Evolutionary conservation across 2,888 invertebrate genomes (phyloP).

Genomic region (Xylophagus ater): DNA sequence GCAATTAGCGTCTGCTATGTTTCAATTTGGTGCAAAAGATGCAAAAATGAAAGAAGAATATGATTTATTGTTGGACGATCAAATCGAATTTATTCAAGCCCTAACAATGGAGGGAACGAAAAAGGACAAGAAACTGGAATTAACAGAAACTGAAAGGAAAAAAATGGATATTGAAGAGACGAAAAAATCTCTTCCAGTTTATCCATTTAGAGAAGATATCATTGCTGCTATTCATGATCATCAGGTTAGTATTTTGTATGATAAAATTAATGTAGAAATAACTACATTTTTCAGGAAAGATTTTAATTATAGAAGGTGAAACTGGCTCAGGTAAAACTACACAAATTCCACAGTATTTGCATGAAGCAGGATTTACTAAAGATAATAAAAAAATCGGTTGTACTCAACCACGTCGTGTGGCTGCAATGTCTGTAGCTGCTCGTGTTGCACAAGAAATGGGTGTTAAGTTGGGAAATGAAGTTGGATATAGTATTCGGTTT

Average conservation of each 20-base stretch:
- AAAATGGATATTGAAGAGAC: constrained; percentile 82
- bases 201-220: constrained; percentile 77
- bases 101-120: constrained; percentile 65
- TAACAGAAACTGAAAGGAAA: constrained; percentile 59
- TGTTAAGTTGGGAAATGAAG: constrained; percentile 89
- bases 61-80: constrained; percentile 87
- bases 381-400: constrained; percentile 88
- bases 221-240: constrained; percentile 83
- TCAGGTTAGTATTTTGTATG: constrained; percentile 43
- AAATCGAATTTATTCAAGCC: constrained; percentile 95
- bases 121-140: constrained; percentile 47
- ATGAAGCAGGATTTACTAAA: constrained; percentile 82
- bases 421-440: constrained; percentile 99
- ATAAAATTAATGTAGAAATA: background rate
- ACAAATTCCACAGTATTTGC: constrained; percentile 94
- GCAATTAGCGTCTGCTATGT: constrained; percentile 84
- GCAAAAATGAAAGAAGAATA: constrained; percentile 65
- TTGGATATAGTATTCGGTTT: constrained; percentile 86
- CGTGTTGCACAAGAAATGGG: constrained; percentile 97
- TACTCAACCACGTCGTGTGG: constrained; percentile 94
- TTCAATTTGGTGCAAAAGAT: constrained; percentile 89
- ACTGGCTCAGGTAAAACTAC: constrained; percentile 99
- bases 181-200: constrained; percentile 85
- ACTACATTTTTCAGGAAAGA: constrained; percentile 38
- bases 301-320: constrained; percentile 94